phyloP scores from a whole-genome alignment of 30 jellyfish, hydroid and myxozoan species.

The Aurelia aurita region DNA sequence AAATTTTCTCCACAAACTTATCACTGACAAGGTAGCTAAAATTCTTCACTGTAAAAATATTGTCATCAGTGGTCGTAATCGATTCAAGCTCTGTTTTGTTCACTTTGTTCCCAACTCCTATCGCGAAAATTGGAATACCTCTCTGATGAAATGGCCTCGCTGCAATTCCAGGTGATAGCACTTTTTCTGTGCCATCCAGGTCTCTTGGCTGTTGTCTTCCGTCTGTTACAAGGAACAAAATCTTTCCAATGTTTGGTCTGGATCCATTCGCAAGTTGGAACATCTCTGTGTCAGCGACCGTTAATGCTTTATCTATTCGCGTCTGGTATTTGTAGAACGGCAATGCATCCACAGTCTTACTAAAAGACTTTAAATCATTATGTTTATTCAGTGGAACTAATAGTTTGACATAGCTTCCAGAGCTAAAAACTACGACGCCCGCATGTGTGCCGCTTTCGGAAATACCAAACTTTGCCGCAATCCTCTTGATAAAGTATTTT shows the following conservation, averaged over 20 bases:
- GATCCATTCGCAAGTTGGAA: slow-evolving; percentile 22
- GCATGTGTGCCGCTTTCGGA: slow-evolving; percentile 49
- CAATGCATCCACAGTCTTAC: slow-evolving; percentile 20
- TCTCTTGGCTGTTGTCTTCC: slow-evolving; percentile 67
- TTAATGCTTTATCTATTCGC: slow-evolving; percentile 66
- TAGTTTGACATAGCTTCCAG: slow-evolving; percentile 23
- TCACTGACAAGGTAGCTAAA: slow-evolving; percentile 24
- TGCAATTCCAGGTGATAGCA: slow-evolving; percentile 1
- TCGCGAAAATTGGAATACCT: slow-evolving; percentile 37
- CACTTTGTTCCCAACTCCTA: slow-evolving; percentile 40
- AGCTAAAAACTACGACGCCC: slow-evolving; percentile 68
- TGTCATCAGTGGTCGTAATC: slow-evolving; percentile 10
- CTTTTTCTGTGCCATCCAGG: slow-evolving; percentile 9
- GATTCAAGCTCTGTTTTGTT: slow-evolving; percentile 15
- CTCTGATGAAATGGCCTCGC: slow-evolving; percentile 32
- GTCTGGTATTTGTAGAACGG: slow-evolving; percentile 71
- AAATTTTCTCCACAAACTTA: slow-evolving; percentile 28
- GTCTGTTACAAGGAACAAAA: slow-evolving; percentile 58
- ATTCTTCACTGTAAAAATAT: slow-evolving; percentile 15
- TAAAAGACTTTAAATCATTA: background rate
- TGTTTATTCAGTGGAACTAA: slow-evolving; percentile 8
- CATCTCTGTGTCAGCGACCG: slow-evolving; percentile 43
- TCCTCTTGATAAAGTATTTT: slow-evolving; percentile 34
- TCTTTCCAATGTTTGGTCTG: slow-evolving; percentile 41
- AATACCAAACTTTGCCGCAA: slow-evolving; percentile 28